These are phyloP conservation scores for Scaptomyza cyrtandrae DNA, from an alignment of 2,888 invertebrate genomes.

Conservation along the genomic window DNA sequence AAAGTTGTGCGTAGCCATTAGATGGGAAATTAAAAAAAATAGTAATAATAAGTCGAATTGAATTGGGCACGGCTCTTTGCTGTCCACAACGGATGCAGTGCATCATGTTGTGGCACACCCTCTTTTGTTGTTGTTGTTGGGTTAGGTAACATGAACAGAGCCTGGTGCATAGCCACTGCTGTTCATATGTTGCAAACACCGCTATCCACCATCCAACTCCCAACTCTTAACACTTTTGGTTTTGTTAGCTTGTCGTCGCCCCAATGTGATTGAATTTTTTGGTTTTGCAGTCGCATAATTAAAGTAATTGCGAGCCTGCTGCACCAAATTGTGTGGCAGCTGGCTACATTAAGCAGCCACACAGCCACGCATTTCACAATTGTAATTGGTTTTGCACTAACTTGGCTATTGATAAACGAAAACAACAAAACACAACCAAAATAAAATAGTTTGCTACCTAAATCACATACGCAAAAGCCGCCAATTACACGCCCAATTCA, in stretches of 20 bases:
- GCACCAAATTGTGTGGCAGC: slow-evolving; percentile 71
- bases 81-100: slow-evolving; percentile 66
- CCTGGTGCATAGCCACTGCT: neutral
- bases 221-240: slow-evolving; percentile 21
- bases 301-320: slow-evolving; percentile 74
- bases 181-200: slow-evolving; percentile 28
- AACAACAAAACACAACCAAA: neutral
- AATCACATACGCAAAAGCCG: neutral
- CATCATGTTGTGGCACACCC: slow-evolving; percentile 69
- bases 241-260: slow-evolving; percentile 59
- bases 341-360: slow-evolving; percentile 27
- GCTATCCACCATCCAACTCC: slow-evolving; percentile 17
- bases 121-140: slow-evolving; percentile 36
- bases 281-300: slow-evolving; percentile 73
- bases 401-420: slow-evolving; percentile 42
- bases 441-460: neutral
- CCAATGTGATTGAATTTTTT: slow-evolving; percentile 47
- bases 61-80: slow-evolving; percentile 24
- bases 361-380: slow-evolving; percentile 70
- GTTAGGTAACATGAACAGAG: slow-evolving; percentile 58
- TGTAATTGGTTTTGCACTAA: slow-evolving; percentile 60
- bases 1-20: slow-evolving; percentile 52
- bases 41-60: slow-evolving; percentile 3
- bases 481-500: neutral
- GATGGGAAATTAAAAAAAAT: too few species aligned